Conservation (phyloP, 2,113 vertebrate species). For the Hemicordylus capensis region DNA sequence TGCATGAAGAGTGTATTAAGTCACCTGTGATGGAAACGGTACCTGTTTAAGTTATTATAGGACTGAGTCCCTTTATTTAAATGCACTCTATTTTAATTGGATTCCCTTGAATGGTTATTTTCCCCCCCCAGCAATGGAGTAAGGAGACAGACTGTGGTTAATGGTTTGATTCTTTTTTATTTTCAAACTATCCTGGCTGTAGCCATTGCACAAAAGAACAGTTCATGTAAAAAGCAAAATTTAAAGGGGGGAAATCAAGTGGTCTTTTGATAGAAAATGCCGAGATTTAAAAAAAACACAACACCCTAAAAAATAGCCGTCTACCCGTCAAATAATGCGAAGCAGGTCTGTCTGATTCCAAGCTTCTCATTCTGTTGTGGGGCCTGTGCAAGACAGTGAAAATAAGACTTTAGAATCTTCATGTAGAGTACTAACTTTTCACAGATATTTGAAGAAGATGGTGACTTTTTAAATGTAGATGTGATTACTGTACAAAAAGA, state of each 20-base stretch:
- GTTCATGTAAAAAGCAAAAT: conserved; percentile 72
- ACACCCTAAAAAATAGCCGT: conserved; percentile 67
- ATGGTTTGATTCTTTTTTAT: conserved; percentile 67
- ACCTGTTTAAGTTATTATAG: conserved; percentile 81
- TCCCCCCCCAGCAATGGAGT: conserved; percentile 45
- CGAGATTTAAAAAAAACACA: conserved; percentile 64
- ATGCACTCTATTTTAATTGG: conserved; percentile 59
- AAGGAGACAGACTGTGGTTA: conserved; percentile 67
- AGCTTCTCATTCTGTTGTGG: conserved; percentile 80
- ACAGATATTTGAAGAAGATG: conserved; percentile 83
- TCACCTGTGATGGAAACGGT: conserved; percentile 90
- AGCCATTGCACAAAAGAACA: conserved; percentile 78
- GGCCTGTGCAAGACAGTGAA: conserved; percentile 88
- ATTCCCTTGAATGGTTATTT: conserved; percentile 71
- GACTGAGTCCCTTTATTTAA: conserved; percentile 62
- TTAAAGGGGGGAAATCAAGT: conserved; percentile 52
- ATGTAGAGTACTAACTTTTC: conserved; percentile 88
- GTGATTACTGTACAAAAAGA: conserved; percentile 84
- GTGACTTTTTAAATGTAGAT: conserved; percentile 89
- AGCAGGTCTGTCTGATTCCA: conserved; percentile 73
- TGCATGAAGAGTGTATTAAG: conserved; percentile 89
- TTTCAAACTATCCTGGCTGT: conserved; percentile 69
- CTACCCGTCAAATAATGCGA: conserved; percentile 73
- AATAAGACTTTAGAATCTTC: conserved; percentile 84
- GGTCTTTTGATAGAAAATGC: conserved; percentile 76